These are phyloP conservation scores for Acanthosepion lycidas DNA, from an alignment of 2,888 invertebrate genomes.

Conservation along the genomic window DNA sequence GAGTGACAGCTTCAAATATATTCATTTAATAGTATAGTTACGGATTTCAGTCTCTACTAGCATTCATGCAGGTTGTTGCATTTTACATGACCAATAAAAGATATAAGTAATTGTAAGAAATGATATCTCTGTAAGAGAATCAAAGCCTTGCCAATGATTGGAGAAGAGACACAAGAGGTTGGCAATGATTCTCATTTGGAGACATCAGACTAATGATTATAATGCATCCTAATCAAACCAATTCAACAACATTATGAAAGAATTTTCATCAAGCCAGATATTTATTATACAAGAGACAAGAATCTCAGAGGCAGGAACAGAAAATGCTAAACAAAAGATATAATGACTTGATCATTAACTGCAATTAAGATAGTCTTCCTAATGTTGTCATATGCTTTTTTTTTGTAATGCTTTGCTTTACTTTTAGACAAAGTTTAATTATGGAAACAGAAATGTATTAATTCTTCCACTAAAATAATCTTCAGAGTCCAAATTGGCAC, in stretches of 20 bases:
- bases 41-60: background rate
- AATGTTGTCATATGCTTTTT: background rate
- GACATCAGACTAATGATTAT: constrained; percentile 15
- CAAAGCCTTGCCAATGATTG: background rate
- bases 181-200: background rate
- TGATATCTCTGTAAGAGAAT: background rate
- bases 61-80: background rate
- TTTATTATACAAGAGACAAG: constrained; percentile 4
- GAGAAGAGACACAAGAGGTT: background rate
- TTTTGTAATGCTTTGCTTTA: background rate
- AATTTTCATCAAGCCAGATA: background rate
- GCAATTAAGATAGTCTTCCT: background rate
- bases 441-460: background rate
- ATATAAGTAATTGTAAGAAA: constrained; percentile 20
- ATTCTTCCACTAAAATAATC: background rate
- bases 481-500: background rate
- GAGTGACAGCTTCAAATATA: too few relatives aligned
- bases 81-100: background rate
- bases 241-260: background rate
- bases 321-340: background rate
- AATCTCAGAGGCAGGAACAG: background rate
- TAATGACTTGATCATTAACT: constrained; percentile 10
- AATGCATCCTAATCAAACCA: background rate
- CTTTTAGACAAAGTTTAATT: constrained; percentile 9
- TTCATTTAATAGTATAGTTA: background rate